Conservation (phyloP, 2,888 invertebrate species). For the Eucera pruinosa region DNA sequence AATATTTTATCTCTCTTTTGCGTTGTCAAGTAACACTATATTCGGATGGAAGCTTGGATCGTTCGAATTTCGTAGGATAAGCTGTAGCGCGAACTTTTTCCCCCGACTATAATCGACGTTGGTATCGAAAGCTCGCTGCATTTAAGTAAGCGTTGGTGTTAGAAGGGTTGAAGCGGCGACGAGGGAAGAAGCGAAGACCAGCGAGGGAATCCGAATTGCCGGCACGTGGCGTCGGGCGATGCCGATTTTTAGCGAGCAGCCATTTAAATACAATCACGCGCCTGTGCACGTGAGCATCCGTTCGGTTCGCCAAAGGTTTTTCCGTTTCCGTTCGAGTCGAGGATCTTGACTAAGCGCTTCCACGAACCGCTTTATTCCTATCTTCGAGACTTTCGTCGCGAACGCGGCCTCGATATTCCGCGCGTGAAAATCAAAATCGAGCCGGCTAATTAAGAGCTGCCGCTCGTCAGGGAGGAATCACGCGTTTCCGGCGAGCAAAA, state of each 20-base stretch:
- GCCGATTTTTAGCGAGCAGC: slow-evolving; percentile 18
- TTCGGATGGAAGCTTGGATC: too few relatives aligned
- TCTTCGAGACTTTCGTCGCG: too few relatives aligned
- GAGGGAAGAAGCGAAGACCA: neutral
- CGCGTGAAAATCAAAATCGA: neutral
- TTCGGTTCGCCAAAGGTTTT: slow-evolving; percentile 33
- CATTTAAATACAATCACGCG: slow-evolving; percentile 53
- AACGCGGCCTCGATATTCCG: too few relatives aligned
- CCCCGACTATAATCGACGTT: too few relatives aligned
- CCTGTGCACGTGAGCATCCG: slow-evolving; percentile 36
- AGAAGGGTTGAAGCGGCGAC: too few relatives aligned
- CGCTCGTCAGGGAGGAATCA: neutral
- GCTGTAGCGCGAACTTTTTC: too few relatives aligned
- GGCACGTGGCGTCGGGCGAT: slow-evolving; percentile 19
- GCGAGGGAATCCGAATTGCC: slow-evolving; percentile 3
- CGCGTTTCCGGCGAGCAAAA: neutral
- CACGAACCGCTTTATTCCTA: neutral
- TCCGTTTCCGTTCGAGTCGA: slow-evolving; percentile 42
- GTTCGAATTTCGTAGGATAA: too few relatives aligned
- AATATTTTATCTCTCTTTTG: too few relatives aligned
- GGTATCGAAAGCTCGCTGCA: too few relatives aligned
- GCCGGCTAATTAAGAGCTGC: slow-evolving; percentile 5
- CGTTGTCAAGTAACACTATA: too few relatives aligned
- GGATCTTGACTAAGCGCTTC: neutral
- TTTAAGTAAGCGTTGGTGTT: too few relatives aligned